Conservation (phyloP, 35 echinoderm and acorn worm genomes). For the Heliocidaris erythrogramma region DNA sequence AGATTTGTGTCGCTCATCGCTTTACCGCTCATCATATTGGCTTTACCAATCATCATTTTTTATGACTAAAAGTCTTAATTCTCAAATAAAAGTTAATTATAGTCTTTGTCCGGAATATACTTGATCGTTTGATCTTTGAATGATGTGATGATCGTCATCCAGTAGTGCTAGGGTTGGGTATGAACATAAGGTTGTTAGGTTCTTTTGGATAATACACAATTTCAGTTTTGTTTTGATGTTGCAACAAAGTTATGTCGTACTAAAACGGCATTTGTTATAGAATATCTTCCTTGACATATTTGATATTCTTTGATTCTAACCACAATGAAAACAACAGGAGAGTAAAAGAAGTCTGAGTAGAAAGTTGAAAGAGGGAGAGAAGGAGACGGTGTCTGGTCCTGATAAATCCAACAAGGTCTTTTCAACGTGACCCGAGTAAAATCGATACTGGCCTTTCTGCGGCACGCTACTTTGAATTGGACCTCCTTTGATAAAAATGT, state of each 20-base stretch:
- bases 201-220: background rate
- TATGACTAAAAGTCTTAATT: background rate
- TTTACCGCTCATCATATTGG: background rate
- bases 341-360: background rate
- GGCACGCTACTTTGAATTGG: background rate
- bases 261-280: background rate
- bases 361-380: background rate
- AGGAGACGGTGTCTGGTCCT: background rate
- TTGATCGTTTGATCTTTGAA: background rate
- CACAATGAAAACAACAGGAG: background rate
- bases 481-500: slow-evolving; percentile 10
- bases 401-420: background rate
- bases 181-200: background rate
- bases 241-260: background rate
- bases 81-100: background rate
- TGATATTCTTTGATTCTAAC: background rate
- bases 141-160: too few relatives aligned
- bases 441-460: slow-evolving; percentile 34
- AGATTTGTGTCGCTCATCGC: slow-evolving; percentile 26
- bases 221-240: background rate
- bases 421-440: background rate
- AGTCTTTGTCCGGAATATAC: background rate
- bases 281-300: background rate
- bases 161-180: background rate
- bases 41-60: background rate